Evolutionary conservation across 2,113 vertebrate genomes (phyloP), one percentile per base, ranked within the genome.

Genomic region (Zapus hudsonius): DNA sequence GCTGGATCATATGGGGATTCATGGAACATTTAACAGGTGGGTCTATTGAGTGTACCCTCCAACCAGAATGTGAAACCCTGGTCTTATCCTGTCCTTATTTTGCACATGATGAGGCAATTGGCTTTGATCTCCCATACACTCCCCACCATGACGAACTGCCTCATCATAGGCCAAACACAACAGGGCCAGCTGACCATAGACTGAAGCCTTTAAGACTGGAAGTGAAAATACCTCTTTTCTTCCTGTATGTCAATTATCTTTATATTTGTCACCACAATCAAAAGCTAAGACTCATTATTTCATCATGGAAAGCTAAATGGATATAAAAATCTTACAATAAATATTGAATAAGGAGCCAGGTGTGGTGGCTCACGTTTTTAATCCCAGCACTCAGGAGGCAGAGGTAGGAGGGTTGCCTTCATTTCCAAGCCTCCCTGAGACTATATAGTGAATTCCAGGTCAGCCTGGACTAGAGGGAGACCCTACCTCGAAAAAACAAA

Each of bases 281-380:
- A 15, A 47, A 47, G 47, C 9, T 15, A 36, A 57, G 19, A 22
- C 16, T 10, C 16, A 52, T 52, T 80, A 85, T 84, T 36, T 64
- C 42, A 73, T 20, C 2, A 19, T 7, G 47, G 7, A 61, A 22
- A 44, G 31, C 29, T 90, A 33, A 90, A 1, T 40, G 42, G 64
- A 16, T 15, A 23, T 38, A 55, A 76, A 13, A 84, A 64, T 15
- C 47, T 0, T 79, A 42, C 38, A 74, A 42, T 33, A 88, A 52
- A 82, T 75, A 75, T n/a, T 63, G n/a, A 87, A 88, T 79, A 87
- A 40, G 63, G 36, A 38, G 38, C n/a, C n/a, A n/a, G n/a, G n/a
- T n/a, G n/a, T n/a, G n/a, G n/a, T n/a, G n/a, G n/a, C n/a, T n/a
- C n/a, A n/a, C n/a, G n/a, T n/a, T n/a, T n/a, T n/a, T n/a, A n/a